These are phyloP conservation scores for Phalacrocorax pelagicus DNA, from an alignment of 2,113 vertebrate genomes.

Conservation along the genomic window DNA sequence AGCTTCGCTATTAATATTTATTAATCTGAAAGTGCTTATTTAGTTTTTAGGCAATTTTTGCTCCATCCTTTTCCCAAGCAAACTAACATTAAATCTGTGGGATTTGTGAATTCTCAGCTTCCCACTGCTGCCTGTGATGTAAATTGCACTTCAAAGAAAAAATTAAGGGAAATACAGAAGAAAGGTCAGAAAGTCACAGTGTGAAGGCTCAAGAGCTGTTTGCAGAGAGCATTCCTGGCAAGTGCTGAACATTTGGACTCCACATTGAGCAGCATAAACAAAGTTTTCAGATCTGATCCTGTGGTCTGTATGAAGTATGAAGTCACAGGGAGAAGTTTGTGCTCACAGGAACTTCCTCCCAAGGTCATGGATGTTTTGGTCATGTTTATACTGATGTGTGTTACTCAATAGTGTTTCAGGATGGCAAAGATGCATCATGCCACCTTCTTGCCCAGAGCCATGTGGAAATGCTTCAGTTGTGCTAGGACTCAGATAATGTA, in stretches of 20 bases:
- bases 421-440: accelerated
- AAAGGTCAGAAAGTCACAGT: background rate
- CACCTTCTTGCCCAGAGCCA: background rate
- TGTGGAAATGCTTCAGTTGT: background rate
- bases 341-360: background rate
- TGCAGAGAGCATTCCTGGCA: background rate
- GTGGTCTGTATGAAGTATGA: background rate
- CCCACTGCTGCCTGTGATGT: background rate
- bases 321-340: background rate
- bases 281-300: background rate
- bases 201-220: background rate
- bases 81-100: background rate
- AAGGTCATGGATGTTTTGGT: background rate
- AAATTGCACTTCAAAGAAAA: background rate
- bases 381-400: background rate
- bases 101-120: conserved; percentile 13
- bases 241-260: background rate
- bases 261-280: background rate
- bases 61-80: background rate
- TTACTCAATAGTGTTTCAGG: background rate
- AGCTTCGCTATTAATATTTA: conserved; percentile 55
- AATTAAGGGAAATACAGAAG: background rate
- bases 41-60: conserved; percentile 22
- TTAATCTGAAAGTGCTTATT: conserved; percentile 23
- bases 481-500: background rate